Evolutionary conservation across 1,140 invertebrate species (phyloP), one percentile per base, ranked within the genome.

Genomic region (Watersipora subatra): DNA sequence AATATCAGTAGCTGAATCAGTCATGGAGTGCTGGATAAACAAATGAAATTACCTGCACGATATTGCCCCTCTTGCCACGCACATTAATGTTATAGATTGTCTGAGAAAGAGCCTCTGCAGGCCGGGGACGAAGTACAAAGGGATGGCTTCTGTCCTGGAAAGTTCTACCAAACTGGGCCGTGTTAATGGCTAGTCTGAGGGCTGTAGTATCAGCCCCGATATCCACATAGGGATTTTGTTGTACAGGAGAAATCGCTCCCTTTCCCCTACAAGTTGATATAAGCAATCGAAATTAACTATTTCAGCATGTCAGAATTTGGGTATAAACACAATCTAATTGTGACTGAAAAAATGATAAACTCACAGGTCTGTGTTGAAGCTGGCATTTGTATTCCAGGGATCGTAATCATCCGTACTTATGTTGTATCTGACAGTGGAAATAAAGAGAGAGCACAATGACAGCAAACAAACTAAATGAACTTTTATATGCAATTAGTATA

Each of bases 401-500:
- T 76, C 76, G 69, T 78, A 80, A 64, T 80, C 78, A 73, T 78
- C 76, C 27, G 77, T 79, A 25, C 72, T 72, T 46, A 80, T 75
- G 65, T 80, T 80, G 67, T 79, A 80, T 58, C 77, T 79, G 68
- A 2, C 55, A 64, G 15, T 15, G 15, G 29, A 55, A 22, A 55
- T 17, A 55, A 22, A 55, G 17, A n/a, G n/a, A n/a, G n/a, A n/a
- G n/a, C n/a, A n/a, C n/a, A n/a, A n/a, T n/a, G n/a, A n/a, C n/a
- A n/a, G n/a, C n/a, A n/a, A n/a, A n/a, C n/a, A n/a, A n/a, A n/a
- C n/a, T n/a, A n/a, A n/a, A n/a, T n/a, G n/a, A n/a, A n/a, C n/a
- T n/a, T n/a, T n/a, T n/a, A n/a, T n/a, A n/a, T n/a, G n/a, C n/a
- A n/a, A n/a, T n/a, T n/a, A n/a, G n/a, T n/a, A n/a, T n/a, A n/a